Percentiles rank a stretch among this genome's conserved stretches.
These are phyloP conservation scores for Cancer borealis DNA, from an alignment of 2,888 invertebrate species.

Conservation along the genomic window DNA sequence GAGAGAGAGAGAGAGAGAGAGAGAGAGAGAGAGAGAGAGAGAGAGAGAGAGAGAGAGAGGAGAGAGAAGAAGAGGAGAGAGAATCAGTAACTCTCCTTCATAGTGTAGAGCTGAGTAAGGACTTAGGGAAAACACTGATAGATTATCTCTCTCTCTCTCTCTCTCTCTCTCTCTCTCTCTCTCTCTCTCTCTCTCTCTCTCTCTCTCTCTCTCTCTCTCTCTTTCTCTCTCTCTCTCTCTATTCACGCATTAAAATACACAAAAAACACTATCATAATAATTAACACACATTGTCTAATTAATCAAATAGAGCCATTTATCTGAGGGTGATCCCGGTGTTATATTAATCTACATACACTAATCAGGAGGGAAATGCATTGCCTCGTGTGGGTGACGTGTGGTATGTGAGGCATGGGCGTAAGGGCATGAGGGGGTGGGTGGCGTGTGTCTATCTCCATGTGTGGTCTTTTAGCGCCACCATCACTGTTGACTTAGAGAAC, in stretches of 20 bases:
- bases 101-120: background rate
- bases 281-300: background rate
- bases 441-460: background rate
- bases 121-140: background rate
- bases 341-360: background rate
- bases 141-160: background rate
- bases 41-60: conserved; percentile 12
- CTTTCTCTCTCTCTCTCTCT: background rate
- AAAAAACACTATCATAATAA: background rate
- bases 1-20: no score
- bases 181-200: conserved; percentile 11
- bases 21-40: conserved; percentile 5
- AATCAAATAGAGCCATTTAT: background rate
- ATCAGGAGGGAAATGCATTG: background rate
- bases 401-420: background rate
- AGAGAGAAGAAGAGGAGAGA: conserved; percentile 21
- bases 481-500: background rate
- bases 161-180: conserved; percentile 4
- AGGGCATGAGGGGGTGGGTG: background rate
- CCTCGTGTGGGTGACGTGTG: background rate
- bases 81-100: background rate
- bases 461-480: conserved; percentile 1
- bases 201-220: background rate
- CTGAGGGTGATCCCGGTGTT: background rate
- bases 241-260: background rate